phyloP scores from a whole-genome alignment of 2,797 vertebrate genomes.

The Rhodeus uyekii region DNA sequence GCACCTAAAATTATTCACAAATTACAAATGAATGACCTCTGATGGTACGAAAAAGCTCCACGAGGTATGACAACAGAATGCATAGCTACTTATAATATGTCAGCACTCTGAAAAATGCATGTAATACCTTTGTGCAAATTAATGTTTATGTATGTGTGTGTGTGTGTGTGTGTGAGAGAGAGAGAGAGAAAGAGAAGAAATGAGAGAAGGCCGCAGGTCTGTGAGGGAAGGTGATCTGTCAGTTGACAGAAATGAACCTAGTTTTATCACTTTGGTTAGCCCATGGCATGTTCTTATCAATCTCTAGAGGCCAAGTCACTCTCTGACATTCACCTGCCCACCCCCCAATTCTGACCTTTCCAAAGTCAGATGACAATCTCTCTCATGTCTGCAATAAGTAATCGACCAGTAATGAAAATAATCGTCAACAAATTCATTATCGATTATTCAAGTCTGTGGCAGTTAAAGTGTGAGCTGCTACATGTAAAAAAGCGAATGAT shows the following conservation, averaged over 20 bases:
- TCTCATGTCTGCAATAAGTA: not conserved
- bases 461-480: not conserved
- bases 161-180: not conserved
- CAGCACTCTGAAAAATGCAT: constrained; percentile 34
- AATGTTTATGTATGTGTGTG: not conserved
- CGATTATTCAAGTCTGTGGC: not conserved
- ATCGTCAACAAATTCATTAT: not conserved
- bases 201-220: constrained; percentile 18
- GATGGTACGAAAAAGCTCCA: constrained; percentile 47
- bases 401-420: not conserved
- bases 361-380: constrained; percentile 6
- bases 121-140: constrained; percentile 6
- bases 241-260: constrained; percentile 60
- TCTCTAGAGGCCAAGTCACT: constrained; percentile 51
- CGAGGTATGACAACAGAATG: constrained; percentile 32
- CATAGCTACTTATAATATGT: constrained; percentile 38
- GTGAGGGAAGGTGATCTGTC: constrained; percentile 40
- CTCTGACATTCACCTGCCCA: constrained; percentile 31
- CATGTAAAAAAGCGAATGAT: not conserved
- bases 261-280: constrained; percentile 55
- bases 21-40: constrained; percentile 52
- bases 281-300: constrained; percentile 60
- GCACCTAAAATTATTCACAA: constrained; percentile 30
- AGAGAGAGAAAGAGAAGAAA: too few species aligned
- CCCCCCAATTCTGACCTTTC: constrained; percentile 2